phyloP scores from a whole-genome alignment of 2,113 vertebrate genomes.

The Noctilio leporinus region DNA sequence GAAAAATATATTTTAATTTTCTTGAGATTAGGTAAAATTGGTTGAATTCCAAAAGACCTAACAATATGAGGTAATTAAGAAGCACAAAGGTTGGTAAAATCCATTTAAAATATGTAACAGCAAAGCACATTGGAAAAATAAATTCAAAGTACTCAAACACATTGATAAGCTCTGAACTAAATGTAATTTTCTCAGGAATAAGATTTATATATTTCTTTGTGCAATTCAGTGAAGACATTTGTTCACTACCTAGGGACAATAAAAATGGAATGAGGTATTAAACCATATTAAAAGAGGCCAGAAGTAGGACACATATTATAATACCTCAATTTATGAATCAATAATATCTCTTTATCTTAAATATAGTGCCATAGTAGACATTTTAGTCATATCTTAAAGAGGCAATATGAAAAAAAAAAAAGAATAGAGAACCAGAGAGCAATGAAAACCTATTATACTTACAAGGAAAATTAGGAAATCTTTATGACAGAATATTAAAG shows the following conservation, averaged over 20 bases:
- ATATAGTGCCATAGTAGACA: not conserved
- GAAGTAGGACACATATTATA: conserved; percentile 33
- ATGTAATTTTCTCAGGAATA: conserved; percentile 57
- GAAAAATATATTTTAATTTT: conserved; percentile 50
- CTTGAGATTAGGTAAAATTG: conserved; percentile 46
- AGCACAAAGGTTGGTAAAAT: conserved; percentile 47
- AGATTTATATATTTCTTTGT: conserved; percentile 52
- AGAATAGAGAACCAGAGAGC: not conserved
- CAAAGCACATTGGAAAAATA: conserved; percentile 59
- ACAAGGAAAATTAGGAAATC: conserved; percentile 19
- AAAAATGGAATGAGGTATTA: conserved; percentile 61
- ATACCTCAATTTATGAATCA: conserved; percentile 53
- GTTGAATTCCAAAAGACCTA: conserved; percentile 40
- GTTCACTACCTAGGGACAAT: conserved; percentile 47
- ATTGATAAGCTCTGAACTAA: conserved; percentile 50
- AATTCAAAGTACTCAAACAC: conserved; percentile 55
- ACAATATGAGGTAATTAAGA: conserved; percentile 55
- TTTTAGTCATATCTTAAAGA: conserved; percentile 25
- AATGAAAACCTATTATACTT: not conserved
- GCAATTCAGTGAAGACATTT: conserved; percentile 52
- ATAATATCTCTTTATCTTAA: conserved; percentile 52
- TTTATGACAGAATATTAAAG: conserved; percentile 32
- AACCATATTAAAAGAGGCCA: conserved; percentile 53
- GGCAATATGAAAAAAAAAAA: not conserved
- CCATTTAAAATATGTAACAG: conserved; percentile 56